Conservation (phyloP, 2,888 invertebrate genomes). For the Celastrina argiolus region DNA sequence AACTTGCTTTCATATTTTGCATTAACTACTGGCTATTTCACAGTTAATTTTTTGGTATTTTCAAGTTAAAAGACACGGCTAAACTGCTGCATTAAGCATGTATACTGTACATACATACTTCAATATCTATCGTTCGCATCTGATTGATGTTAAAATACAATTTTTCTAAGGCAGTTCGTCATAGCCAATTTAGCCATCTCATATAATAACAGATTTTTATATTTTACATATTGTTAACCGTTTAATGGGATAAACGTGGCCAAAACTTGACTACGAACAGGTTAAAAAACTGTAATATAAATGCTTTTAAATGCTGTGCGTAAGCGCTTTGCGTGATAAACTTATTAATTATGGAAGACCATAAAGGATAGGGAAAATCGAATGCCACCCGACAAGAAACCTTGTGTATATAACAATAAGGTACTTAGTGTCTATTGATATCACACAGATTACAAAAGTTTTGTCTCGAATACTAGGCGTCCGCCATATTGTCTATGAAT, state of each 20-base stretch:
- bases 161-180: too few species aligned
- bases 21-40: background rate
- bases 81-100: too few species aligned
- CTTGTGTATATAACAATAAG: slow-evolving; percentile 33
- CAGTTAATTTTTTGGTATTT: background rate
- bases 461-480: background rate
- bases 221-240: background rate
- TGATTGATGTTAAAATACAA: too few species aligned
- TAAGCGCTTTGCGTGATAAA: slow-evolving; percentile 11
- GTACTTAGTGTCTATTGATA: slow-evolving; percentile 31
- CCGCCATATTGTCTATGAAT: background rate
- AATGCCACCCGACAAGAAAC: slow-evolving; percentile 38
- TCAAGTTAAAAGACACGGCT: too few species aligned
- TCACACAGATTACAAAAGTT: slow-evolving; percentile 32
- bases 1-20: background rate
- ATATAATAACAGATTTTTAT: too few species aligned
- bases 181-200: too few species aligned
- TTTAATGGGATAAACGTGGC: background rate
- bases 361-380: slow-evolving; percentile 26
- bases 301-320: slow-evolving; percentile 2
- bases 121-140: too few species aligned
- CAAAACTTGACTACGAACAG: background rate
- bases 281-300: background rate
- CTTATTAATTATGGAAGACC: slow-evolving; percentile 44
- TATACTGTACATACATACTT: too few species aligned